Conservation (phyloP, 2,888 invertebrate species). For the Pollenia labialis region DNA sequence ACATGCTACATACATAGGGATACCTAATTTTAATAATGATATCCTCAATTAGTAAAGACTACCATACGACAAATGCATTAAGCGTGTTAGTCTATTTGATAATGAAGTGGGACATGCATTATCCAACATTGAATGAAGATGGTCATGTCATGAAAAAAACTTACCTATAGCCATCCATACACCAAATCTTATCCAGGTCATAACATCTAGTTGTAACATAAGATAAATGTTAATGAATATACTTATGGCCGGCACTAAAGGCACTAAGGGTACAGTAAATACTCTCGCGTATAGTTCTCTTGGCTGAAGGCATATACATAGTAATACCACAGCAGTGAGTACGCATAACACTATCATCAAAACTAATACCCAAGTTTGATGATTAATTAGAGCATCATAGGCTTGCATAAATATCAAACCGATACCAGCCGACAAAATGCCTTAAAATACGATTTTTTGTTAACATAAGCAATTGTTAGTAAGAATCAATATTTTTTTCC, state of each 20-base stretch:
- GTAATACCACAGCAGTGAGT: constrained; percentile 76
- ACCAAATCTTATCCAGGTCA: constrained; percentile 93
- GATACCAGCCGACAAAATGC: constrained; percentile 79
- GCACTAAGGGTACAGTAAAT: constrained; percentile 92
- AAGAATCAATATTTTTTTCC: too few species aligned
- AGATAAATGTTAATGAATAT: constrained; percentile 93
- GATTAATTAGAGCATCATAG: constrained; percentile 76
- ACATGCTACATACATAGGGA: constrained; percentile 81
- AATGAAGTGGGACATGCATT: constrained; percentile 36
- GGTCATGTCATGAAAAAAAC: constrained; percentile 74
- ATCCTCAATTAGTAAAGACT: constrained; percentile 58
- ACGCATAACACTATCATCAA: constrained; percentile 76
- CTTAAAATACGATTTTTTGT: constrained; percentile 71
- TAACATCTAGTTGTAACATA: constrained; percentile 90
- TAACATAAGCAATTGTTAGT: neutral
- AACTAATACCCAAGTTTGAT: constrained; percentile 79
- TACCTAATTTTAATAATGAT: constrained; percentile 76
- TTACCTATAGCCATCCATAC: constrained; percentile 93
- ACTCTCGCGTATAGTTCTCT: constrained; percentile 77
- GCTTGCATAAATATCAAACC: constrained; percentile 80
- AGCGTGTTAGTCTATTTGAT: constrained; percentile 34
- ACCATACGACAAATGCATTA: constrained; percentile 64
- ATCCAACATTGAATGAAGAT: constrained; percentile 2
- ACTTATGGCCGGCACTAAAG: constrained; percentile 91
- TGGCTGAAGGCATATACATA: constrained; percentile 82